Evolutionary conservation across 2,797 vertebrate species (phyloP), one percentile per base, ranked within the genome.

Genomic region (Lacerta viridis): DNA sequence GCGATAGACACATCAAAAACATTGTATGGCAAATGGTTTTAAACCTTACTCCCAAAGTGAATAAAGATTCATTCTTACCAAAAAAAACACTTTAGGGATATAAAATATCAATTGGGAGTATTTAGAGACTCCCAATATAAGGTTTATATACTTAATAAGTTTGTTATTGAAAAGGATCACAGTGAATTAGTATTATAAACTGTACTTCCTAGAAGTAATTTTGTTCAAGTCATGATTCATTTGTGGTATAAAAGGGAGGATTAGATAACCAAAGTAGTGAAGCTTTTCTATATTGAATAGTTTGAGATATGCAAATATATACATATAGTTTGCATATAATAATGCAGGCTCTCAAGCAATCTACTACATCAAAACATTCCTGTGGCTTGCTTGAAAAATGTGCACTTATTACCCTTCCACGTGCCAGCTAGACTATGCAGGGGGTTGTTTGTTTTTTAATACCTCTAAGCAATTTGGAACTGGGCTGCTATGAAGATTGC

Each of bases 51-150:
- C 41, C 85, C 91, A 77, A 85, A 55, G 93, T 0, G 59, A 86
- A 83, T 80, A 64, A 89, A 66, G 88, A 79, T 89, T 84, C 69
- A n/a, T 91, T 91, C 91, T 88, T 87, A 90, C 83, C 90, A 91
- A 92, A 93, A 95, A 95, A 94, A 91, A 95, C 39, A 89, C 0
- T 87, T 75, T 43, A 92, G 80, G 91, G 90, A 69, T 94, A 94
- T 93, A 93, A 90, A 92, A 69, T 92, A 93, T 93, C 92, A 93
- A 33, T 84, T 85, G 46, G 39, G 72, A 95, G 36, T 83, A 81
- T 83, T 46, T 77, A 33, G 27, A 80, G 87, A 87, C 61, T 93
- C 85, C 88, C 92, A 81, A 76, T 80, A 46, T 17, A 92, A 3
- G 50, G 87, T 85, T 55, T 55, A 75, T 90, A 88, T 36, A 92